Percentiles rank a stretch among this genome's conserved stretches.
phyloP scores from a whole-genome alignment of 2,797 vertebrate genomes.

The Betta splendens region DNA sequence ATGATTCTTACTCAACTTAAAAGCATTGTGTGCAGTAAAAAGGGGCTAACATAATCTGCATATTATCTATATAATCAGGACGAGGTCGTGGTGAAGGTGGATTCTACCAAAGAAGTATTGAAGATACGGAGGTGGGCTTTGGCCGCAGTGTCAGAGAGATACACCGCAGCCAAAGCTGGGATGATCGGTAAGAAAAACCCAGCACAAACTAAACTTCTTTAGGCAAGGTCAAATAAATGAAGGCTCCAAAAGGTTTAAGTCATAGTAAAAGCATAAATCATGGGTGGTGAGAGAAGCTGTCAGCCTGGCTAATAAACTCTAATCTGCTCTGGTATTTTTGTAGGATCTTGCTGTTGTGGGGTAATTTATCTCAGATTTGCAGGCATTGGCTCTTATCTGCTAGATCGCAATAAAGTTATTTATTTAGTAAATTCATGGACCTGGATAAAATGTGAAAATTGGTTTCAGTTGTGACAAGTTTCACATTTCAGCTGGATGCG shows the following conservation, averaged over 20 bases:
- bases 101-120: slow-evolving; percentile 94
- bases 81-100: slow-evolving; percentile 90
- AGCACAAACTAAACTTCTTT: not conserved
- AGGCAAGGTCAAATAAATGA: not conserved
- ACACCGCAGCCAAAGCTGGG: slow-evolving; percentile 94
- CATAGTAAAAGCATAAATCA: not conserved
- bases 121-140: slow-evolving; percentile 88
- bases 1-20: too few species aligned
- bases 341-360: not conserved
- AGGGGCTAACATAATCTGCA: too few species aligned
- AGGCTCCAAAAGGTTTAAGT: not conserved
- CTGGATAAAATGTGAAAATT: not conserved
- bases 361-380: slow-evolving; percentile 7
- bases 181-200: slow-evolving; percentile 83
- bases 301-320: slow-evolving; percentile 3
- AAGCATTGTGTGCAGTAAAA: not conserved
- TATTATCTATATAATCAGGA: slow-evolving; percentile 76
- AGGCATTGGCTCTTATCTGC: not conserved
- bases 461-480: not conserved
- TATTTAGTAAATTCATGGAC: not conserved
- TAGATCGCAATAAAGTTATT: not conserved
- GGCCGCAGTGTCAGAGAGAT: slow-evolving; percentile 87
- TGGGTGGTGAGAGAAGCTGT: slow-evolving; percentile 13
- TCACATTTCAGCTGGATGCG: not conserved
- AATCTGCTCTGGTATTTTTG: slow-evolving; percentile 19